phyloP scores from a whole-genome alignment of 1,140 invertebrate species.

The Drosophila athabasca region DNA sequence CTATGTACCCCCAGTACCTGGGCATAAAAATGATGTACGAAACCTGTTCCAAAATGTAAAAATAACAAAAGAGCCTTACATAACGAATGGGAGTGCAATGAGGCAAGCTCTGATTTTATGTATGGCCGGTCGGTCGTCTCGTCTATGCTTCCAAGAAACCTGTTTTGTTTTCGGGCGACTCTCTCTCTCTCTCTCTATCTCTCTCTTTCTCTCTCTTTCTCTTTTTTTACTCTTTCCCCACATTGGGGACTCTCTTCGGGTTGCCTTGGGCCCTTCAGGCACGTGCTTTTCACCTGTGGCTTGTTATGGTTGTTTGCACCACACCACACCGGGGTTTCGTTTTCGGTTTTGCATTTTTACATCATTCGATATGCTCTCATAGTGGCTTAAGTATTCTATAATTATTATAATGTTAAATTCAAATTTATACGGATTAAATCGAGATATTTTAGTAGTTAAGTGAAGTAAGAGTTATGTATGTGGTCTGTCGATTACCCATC shows the following conservation, averaged over 20 bases:
- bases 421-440: too few relatives aligned
- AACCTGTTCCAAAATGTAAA: constrained; percentile 47
- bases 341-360: not conserved
- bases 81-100: constrained; percentile 32
- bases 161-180: constrained; percentile 33
- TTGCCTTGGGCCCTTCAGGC: constrained; percentile 24
- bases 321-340: not conserved
- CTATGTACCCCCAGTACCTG: not conserved
- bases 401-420: too few relatives aligned
- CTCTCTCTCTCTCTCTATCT: constrained; percentile 2
- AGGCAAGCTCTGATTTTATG: constrained; percentile 36
- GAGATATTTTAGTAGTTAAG: too few relatives aligned
- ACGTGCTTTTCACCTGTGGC: constrained; percentile 31
- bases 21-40: constrained; percentile 27
- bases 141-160: constrained; percentile 43
- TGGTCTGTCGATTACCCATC: too few relatives aligned
- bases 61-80: constrained; percentile 52
- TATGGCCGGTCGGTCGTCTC: constrained; percentile 45
- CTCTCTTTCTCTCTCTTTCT: too few relatives aligned
- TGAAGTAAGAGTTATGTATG: too few relatives aligned
- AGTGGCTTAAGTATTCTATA: too few relatives aligned
- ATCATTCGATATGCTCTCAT: constrained; percentile 12
- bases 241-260: not conserved
- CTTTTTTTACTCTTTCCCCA: constrained; percentile 20
- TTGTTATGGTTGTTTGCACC: constrained; percentile 10